phyloP scores from a whole-genome alignment of 2,888 invertebrate genomes.

The Invenusta paracnida region DNA sequence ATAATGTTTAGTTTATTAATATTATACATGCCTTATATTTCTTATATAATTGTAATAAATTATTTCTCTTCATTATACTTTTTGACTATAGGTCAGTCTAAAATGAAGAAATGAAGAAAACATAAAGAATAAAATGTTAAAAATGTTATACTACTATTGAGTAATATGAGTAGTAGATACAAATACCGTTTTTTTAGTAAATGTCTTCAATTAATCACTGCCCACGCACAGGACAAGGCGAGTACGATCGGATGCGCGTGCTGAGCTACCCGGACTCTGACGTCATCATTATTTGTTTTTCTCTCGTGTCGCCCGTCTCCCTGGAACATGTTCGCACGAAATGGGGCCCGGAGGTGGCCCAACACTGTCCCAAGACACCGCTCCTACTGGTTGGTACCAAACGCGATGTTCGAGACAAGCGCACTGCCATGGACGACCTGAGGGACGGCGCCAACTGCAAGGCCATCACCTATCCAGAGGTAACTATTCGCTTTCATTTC shows the following conservation, averaged over 20 bases:
- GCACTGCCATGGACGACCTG: constrained; percentile 33
- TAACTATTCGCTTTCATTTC: not conserved
- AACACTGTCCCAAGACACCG: constrained; percentile 45
- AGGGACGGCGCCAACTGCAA: not conserved
- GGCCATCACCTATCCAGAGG: constrained; percentile 32
- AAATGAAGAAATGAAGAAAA: no score
- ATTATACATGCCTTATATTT: no score
- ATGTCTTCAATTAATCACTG: no score
- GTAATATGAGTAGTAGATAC: no score
- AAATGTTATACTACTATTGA: no score
- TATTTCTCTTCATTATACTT: no score
- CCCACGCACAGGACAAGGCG: constrained; percentile 40
- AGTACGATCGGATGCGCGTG: constrained; percentile 43
- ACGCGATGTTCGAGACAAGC: constrained; percentile 41
- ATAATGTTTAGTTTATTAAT: no score
- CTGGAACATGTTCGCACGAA: constrained; percentile 43
- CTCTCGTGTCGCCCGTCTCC: constrained; percentile 41
- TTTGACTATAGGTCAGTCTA: no score
- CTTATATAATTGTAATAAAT: no score
- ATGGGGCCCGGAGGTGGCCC: constrained; percentile 43
- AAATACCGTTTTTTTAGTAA: no score
- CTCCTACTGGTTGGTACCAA: constrained; percentile 45
- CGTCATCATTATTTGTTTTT: constrained; percentile 44
- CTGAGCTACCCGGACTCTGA: constrained; percentile 44
- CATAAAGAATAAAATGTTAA: no score